These are phyloP conservation scores for Achatina immaculata DNA, from an alignment of 1,140 invertebrate species.

Conservation along the genomic window DNA sequence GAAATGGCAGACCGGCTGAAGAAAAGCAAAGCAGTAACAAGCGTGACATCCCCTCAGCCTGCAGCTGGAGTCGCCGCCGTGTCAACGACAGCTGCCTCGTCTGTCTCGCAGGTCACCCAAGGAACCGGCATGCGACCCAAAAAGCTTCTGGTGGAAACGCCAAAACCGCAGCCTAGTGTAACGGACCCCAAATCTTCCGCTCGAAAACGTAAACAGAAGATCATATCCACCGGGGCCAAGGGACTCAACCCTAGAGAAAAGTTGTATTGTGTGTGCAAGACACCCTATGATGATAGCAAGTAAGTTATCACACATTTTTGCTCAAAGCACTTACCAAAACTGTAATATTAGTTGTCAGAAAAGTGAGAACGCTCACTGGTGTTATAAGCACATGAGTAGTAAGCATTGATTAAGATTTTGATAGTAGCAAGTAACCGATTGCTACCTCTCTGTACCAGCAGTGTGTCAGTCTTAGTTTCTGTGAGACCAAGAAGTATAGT, in stretches of 20 bases:
- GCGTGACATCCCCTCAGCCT: constrained; percentile 22
- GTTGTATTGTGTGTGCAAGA: constrained; percentile 92
- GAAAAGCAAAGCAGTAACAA: constrained; percentile 34
- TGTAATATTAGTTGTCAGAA: no score
- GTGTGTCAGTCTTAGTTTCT: no score
- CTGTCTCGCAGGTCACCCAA: constrained; percentile 15
- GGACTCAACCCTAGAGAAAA: constrained; percentile 73
- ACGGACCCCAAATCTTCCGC: constrained; percentile 13
- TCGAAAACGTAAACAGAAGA: constrained; percentile 65
- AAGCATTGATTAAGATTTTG: no score
- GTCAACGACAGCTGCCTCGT: neutral
- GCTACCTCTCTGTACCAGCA: no score
- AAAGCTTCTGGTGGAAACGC: neutral
- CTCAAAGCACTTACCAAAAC: no score
- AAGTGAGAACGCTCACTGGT: no score
- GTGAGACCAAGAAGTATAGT: no score
- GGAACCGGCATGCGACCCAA: constrained; percentile 1
- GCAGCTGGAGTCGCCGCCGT: neutral
- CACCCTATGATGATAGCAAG: constrained; percentile 89
- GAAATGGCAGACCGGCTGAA: constrained; percentile 53
- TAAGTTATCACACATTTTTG: constrained; percentile 47
- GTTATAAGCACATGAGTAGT: no score
- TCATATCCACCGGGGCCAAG: constrained; percentile 62
- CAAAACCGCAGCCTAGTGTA: neutral
- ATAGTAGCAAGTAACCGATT: no score